Evolutionary conservation across 2,888 invertebrate species (phyloP), one percentile per base, ranked within the genome.

Genomic region (Bugula neritina): DNA sequence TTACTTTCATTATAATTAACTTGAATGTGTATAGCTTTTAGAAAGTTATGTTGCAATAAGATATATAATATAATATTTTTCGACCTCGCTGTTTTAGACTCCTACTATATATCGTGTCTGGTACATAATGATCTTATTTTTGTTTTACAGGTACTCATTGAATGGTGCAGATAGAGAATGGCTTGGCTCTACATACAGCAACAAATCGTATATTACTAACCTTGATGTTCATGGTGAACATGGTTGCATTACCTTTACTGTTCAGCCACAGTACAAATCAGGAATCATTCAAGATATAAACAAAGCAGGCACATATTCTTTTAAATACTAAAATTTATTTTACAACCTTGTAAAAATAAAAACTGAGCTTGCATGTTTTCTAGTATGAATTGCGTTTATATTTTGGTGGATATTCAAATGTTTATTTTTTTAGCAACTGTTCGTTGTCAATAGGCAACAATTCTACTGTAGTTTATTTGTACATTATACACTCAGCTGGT

Each of bases 131-230:
- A n/a, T n/a, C n/a, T n/a, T n/a, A n/a, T n/a, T n/a, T n/a, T n/a
- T n/a, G n/a, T 25, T 25, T 63, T 27, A n/a, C 63, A 63, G 63
- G 63, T 63, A 34, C 63, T 25, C 13, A 13, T 13, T 34, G 27
- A 63, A 63, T 63, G 63, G 34, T 34, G 17, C 63, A 63, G 63
- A 63, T 10, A 63, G 34, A 13, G 34, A 34, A 34, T 63, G 63
- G 63, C 63, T 63, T 34, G 63, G 29, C 1, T 31, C 63, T 2
- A 63, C 63, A 13, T 63, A 63, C 63, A 31, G 63, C 63, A 63
- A 63, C 63, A 63, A 63, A 31, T 63, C 31, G 10, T 63, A 63
- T n/a, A 63, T 63, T 29, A 10, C 63, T 13, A 63, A 63, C 63
- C 63, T 63, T 21, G 25, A 21, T 29, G 29, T 63, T 13, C 25